Conservation (phyloP, 2,113 vertebrate species). For the Phrynocephalus versicolor region DNA sequence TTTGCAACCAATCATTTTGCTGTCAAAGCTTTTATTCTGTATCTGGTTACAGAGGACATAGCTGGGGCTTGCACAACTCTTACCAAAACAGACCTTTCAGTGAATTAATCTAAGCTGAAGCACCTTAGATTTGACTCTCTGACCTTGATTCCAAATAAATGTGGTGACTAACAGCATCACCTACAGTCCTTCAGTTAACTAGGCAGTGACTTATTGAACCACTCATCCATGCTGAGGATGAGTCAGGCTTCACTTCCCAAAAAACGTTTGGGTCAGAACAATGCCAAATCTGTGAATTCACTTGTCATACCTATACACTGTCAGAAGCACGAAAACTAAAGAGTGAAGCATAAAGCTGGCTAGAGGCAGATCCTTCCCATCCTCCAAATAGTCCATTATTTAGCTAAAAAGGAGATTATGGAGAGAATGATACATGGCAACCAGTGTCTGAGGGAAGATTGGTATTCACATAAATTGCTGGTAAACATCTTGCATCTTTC, state of each 20-base stretch:
- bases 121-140: not conserved
- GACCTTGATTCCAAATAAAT: not conserved
- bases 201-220: not conserved
- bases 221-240: not conserved
- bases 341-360: not conserved
- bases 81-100: not conserved
- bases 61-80: not conserved
- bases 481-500: not conserved
- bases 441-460: slow-evolving; percentile 9
- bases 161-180: not conserved
- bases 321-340: slow-evolving; percentile 31
- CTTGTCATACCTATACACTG: slow-evolving; percentile 23
- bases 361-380: slow-evolving; percentile 2
- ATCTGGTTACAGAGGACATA: slow-evolving; percentile 31
- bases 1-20: not conserved
- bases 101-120: not conserved
- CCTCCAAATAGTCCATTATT: slow-evolving; percentile 1
- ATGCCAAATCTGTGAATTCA: slow-evolving; percentile 2
- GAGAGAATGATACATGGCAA: not conserved
- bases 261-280: slow-evolving; percentile 18
- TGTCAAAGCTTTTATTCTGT: not conserved
- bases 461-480: slow-evolving; percentile 13
- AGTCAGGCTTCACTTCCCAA: slow-evolving; percentile 17
- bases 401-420: slow-evolving; percentile 2
- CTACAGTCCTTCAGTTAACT: not conserved